Conservation (phyloP, 2,888 invertebrate genomes). For the Tromatobia lineatoria region DNA sequence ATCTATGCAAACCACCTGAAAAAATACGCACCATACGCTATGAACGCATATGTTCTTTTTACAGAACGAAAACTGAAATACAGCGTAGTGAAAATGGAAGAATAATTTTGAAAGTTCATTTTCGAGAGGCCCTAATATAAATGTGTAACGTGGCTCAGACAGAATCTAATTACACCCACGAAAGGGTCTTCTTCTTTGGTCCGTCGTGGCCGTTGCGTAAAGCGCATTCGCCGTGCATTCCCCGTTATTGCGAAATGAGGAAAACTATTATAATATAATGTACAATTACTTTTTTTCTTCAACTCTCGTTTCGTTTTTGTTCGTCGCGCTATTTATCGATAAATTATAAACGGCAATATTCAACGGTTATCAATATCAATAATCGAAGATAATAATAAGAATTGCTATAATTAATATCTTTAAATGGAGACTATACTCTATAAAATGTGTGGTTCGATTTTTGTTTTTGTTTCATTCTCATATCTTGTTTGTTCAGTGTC, state of each 20-base stretch:
- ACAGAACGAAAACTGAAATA: too few relatives aligned
- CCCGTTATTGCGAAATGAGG: conserved; percentile 73
- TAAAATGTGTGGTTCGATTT: conserved; percentile 70
- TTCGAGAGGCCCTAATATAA: neutral
- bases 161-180: conserved; percentile 63
- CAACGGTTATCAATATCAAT: conserved; percentile 59
- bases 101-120: too few relatives aligned
- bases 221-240: conserved; percentile 72
- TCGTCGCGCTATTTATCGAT: conserved; percentile 42
- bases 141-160: conserved; percentile 61
- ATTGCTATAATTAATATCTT: conserved; percentile 68
- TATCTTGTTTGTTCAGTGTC: conserved; percentile 44
- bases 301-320: conserved; percentile 42
- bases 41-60: too few relatives aligned
- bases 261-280: conserved; percentile 78
- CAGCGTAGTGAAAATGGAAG: too few relatives aligned
- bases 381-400: conserved; percentile 71
- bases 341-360: conserved; percentile 67
- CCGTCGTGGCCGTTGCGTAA: conserved; percentile 75
- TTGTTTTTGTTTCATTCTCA: conserved; percentile 38
- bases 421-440: conserved; percentile 77
- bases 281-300: conserved; percentile 70
- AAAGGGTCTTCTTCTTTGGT: conserved; percentile 78
- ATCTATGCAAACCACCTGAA: too few relatives aligned
- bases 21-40: too few relatives aligned